Percentiles rank a stretch among this genome's conserved stretches.
Conservation (phyloP, 1,140 invertebrate species). For the Holotrichia oblita region DNA sequence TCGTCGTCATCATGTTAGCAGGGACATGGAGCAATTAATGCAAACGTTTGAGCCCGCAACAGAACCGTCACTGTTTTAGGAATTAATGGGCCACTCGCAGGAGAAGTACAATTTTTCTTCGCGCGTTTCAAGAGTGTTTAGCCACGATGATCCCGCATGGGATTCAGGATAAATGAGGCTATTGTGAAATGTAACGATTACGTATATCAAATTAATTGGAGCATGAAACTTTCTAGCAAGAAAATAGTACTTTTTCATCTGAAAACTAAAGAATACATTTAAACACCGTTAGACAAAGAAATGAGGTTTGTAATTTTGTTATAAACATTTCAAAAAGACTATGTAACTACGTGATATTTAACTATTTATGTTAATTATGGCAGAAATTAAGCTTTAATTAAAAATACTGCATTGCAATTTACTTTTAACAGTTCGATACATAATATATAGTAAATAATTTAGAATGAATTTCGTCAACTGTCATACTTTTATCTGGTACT, state of each 20-base stretch:
- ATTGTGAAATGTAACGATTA: neutral
- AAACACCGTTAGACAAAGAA: too few relatives aligned
- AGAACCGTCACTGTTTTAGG: neutral
- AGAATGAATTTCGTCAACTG: too few relatives aligned
- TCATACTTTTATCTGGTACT: too few relatives aligned
- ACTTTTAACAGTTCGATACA: too few relatives aligned
- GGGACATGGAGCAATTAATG: slow-evolving; percentile 14
- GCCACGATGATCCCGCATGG: neutral
- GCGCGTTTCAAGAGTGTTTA: neutral
- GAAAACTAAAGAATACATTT: too few relatives aligned
- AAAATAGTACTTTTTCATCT: neutral
- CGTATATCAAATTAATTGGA: neutral
- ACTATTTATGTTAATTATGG: too few relatives aligned
- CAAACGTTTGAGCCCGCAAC: neutral
- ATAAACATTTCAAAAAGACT: too few relatives aligned
- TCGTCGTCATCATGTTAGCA: neutral
- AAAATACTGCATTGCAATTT: too few relatives aligned
- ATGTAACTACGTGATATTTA: too few relatives aligned
- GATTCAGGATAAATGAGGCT: neutral
- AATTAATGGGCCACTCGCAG: neutral
- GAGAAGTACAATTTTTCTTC: slow-evolving; percentile 4
- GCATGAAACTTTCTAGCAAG: neutral
- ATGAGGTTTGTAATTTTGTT: too few relatives aligned
- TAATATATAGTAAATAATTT: too few relatives aligned
- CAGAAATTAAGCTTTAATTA: too few relatives aligned